These are phyloP conservation scores for Volucella inanis DNA, from an alignment of 2,888 invertebrate genomes.

Conservation along the genomic window DNA sequence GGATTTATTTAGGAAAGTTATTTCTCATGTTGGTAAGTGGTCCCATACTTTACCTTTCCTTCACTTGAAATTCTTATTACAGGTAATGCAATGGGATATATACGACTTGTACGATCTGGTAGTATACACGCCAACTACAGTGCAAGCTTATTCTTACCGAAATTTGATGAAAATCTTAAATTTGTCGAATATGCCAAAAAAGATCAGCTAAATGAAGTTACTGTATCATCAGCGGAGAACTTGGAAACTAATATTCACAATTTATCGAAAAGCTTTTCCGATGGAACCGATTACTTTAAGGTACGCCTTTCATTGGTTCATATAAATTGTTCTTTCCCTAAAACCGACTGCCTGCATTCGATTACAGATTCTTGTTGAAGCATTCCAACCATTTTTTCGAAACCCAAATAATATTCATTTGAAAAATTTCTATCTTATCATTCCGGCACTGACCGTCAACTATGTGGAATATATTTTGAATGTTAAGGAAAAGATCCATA, in stretches of 20 bases:
- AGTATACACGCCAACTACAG: conserved; percentile 96
- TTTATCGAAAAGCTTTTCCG: conserved; percentile 92
- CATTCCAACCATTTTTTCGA: conserved; percentile 94
- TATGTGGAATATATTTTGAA: conserved; percentile 96
- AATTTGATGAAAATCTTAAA: conserved; percentile 86
- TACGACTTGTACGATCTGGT: conserved; percentile 96
- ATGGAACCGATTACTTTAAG: conserved; percentile 81
- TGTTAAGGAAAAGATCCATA: conserved; percentile 95
- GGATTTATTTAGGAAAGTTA: conserved; percentile 95
- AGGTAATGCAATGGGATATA: conserved; percentile 96
- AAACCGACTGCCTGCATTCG: conserved; percentile 6
- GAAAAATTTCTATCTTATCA: conserved; percentile 95
- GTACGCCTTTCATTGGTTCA: conserved; percentile 65
- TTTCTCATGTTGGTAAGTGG: conserved; percentile 93
- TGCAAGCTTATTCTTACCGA: conserved; percentile 94
- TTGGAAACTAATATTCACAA: conserved; percentile 91
- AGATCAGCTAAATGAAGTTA: conserved; percentile 85
- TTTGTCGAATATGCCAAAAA: conserved; percentile 87
- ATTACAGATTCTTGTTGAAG: conserved; percentile 91
- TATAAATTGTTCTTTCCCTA: neutral
- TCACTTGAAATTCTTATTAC: conserved; percentile 81
- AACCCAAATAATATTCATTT: conserved; percentile 94
- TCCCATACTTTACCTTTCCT: conserved; percentile 18
- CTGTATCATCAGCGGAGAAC: conserved; percentile 87
- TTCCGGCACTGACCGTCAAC: conserved; percentile 96